Evolutionary conservation across 2,888 invertebrate species (phyloP).

Genomic region (Limnephilus lunatus): DNA sequence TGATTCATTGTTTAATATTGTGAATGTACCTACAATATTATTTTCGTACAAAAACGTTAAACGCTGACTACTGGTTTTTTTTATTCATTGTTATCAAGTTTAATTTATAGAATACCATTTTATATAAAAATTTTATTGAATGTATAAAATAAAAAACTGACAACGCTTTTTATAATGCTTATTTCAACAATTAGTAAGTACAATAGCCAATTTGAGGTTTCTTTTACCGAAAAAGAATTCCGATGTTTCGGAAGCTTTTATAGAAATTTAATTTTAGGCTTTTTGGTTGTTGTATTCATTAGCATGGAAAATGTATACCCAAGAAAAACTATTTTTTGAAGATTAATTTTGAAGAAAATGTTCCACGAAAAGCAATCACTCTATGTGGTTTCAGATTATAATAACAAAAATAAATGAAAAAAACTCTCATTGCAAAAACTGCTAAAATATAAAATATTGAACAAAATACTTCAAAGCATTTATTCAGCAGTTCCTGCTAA

Average conservation of each 20-base stretch:
- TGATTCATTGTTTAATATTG: too few species aligned
- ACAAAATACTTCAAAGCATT: background rate
- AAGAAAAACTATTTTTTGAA: background rate
- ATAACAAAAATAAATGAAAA: background rate
- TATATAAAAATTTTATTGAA: too few species aligned
- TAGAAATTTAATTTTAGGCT: background rate
- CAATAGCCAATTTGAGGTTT: background rate
- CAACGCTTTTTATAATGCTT: background rate
- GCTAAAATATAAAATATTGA: background rate
- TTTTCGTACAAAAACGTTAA: too few species aligned
- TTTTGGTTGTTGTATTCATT: too few species aligned
- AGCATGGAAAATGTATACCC: too few species aligned
- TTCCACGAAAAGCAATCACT: background rate
- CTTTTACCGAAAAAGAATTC: background rate
- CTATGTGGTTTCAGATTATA: background rate
- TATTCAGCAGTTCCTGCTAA: background rate
- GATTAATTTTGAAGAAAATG: background rate
- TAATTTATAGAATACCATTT: too few species aligned
- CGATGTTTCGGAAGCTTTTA: background rate
- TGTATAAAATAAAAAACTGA: too few species aligned
- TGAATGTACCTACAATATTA: too few species aligned
- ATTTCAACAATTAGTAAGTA: background rate
- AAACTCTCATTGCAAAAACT: background rate
- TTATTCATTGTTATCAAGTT: too few species aligned
- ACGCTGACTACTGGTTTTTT: too few species aligned